Evolutionary conservation across 1,140 invertebrate species (phyloP).

Genomic region (Pygmarrhopalites habei): DNA sequence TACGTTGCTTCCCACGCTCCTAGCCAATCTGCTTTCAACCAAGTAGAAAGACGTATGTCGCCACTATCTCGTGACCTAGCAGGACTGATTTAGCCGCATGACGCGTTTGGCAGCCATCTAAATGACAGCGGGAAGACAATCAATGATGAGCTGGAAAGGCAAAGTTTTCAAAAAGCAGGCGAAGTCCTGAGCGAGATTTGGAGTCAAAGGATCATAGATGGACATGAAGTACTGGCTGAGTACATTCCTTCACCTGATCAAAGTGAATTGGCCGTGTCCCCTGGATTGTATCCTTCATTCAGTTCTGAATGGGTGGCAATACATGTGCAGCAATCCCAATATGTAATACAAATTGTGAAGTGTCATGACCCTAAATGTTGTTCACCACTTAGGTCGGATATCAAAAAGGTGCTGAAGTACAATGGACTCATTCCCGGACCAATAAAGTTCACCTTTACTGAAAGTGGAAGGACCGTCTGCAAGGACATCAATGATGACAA

Average conservation of each 20-base stretch:
- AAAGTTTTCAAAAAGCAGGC: constrained; percentile 42
- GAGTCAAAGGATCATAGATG: constrained; percentile 41
- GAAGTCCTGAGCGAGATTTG: constrained; percentile 41
- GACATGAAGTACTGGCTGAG: no score
- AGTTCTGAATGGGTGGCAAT: neutral
- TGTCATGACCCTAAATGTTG: neutral
- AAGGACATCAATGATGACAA: no score
- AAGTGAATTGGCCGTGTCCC: no score
- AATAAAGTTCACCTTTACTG: neutral
- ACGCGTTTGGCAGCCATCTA: constrained; percentile 44
- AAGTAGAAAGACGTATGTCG: constrained; percentile 43
- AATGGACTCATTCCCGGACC: neutral
- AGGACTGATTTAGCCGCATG: constrained; percentile 43
- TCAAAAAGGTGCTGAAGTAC: neutral
- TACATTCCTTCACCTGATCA: no score
- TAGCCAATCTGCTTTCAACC: constrained; percentile 42
- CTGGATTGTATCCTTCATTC: no score
- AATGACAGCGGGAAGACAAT: constrained; percentile 36
- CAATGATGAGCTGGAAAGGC: constrained; percentile 37
- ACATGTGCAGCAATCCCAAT: constrained; percentile 4
- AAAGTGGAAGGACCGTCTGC: no score
- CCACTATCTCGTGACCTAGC: constrained; percentile 43
- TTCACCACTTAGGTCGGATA: neutral
- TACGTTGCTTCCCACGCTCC: constrained; percentile 47
- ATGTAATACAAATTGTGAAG: neutral